A percentile compares a stretch with the other conserved stretches of the same genome.
Conservation (phyloP, 2,888 invertebrate species). For the Smittia aterrima region DNA sequence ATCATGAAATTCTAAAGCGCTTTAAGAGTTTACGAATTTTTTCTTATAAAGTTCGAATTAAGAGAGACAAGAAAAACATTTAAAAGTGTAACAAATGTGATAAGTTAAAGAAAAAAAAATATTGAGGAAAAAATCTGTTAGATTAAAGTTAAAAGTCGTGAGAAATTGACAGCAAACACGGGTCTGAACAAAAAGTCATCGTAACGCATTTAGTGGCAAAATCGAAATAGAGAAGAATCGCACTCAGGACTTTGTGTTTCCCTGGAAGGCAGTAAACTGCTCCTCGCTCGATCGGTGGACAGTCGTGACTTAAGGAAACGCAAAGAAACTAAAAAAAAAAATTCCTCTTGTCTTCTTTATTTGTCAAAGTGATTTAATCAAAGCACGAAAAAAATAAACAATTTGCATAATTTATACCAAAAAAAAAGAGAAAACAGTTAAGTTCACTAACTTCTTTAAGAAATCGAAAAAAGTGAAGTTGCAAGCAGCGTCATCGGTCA, state of each 20-base stretch:
- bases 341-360: too few species aligned
- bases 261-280: not conserved
- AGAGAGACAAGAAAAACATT: slow-evolving; percentile 31
- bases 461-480: slow-evolving; percentile 28
- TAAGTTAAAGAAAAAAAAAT: slow-evolving; percentile 30
- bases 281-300: not conserved
- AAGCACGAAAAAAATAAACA: not conserved
- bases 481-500: slow-evolving; percentile 31
- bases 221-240: not conserved
- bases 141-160: slow-evolving; percentile 29
- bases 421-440: slow-evolving; percentile 21
- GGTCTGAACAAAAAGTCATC: slow-evolving; percentile 40
- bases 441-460: slow-evolving; percentile 23
- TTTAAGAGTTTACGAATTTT: slow-evolving; percentile 39
- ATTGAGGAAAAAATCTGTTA: slow-evolving; percentile 28
- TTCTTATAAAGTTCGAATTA: slow-evolving; percentile 19
- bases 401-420: slow-evolving; percentile 34
- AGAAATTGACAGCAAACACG: slow-evolving; percentile 21
- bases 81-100: slow-evolving; percentile 39
- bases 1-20: slow-evolving; percentile 38
- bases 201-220: slow-evolving; percentile 38
- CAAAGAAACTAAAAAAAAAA: too few species aligned
- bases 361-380: not conserved
- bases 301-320: not conserved
- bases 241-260: slow-evolving; percentile 33